Evolutionary conservation across 1,140 invertebrate genomes (phyloP).

Genomic region (Atta cephalotes): DNA sequence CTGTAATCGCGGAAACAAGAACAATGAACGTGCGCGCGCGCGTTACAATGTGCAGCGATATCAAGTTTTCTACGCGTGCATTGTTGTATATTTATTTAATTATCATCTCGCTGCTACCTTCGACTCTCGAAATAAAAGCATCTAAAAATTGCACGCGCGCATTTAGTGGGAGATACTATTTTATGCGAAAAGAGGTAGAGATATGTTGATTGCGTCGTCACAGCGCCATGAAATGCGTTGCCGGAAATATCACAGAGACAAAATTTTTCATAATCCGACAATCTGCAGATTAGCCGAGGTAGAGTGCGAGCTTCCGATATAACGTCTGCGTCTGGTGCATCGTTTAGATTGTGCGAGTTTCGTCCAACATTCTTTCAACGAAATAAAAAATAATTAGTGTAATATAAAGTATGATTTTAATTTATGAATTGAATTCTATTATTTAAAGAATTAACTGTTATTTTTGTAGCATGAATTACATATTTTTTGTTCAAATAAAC

Average conservation of each 20-base stretch:
- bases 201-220: conserved; percentile 3
- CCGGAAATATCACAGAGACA: conserved; percentile 30
- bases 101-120: neutral
- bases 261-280: conserved; percentile 57
- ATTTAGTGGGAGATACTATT: conserved; percentile 19
- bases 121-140: neutral
- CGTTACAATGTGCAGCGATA: conserved; percentile 26
- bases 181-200: neutral
- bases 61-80: neutral
- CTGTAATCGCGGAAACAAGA: conserved; percentile 4
- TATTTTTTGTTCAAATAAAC: neutral
- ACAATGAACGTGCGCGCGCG: neutral
- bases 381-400: conserved; percentile 8
- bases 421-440: neutral
- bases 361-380: neutral
- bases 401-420: neutral
- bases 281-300: conserved; percentile 56
- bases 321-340: neutral
- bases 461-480: neutral
- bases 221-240: neutral
- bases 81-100: conserved; percentile 52
- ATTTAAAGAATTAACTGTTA: neutral
- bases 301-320: conserved; percentile 58
- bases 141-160: conserved; percentile 23
- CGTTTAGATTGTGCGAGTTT: neutral